Base-by-base conservation (phyloP, 1,140 invertebrate genomes). In the Drosophila nannoptera region DNA sequence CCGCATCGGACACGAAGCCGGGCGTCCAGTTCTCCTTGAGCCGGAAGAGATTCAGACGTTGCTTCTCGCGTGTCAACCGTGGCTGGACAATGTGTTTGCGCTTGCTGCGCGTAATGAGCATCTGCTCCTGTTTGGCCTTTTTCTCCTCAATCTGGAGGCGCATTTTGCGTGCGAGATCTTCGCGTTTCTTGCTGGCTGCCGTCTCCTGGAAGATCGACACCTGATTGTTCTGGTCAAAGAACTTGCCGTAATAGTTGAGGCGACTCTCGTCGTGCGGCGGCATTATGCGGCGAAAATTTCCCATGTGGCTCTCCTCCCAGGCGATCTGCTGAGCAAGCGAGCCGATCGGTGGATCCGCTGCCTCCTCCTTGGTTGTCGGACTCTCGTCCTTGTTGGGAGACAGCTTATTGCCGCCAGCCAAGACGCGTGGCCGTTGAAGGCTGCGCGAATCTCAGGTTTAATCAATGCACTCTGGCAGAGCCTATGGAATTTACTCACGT, bases 271-370 rank as follows among this genome's bases (percentile, higher is more conserved):
- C 82, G 4, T 52, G 36, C 0, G 87, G 78, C 3, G 88, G 88
- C 88, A 89, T 89, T n/a, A 89, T 84, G 7, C 81, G 70, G 11
- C 88, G 68, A 80, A 93, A 96, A 75, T 94, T 94, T 7, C 96
- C 96, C 75, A 94, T 90, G 87, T 96, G 94, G 33, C 92, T 91
- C 75, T 93, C 92, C 87, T 96, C 95, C 93, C 95, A 96, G 73
- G 92, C 91, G 66, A 94, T 92, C 80, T 95, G 94, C 54, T 91
- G 92, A 45, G 93, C 90, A 88, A 91, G 89, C 1, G 90, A 89
- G 58, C 84, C 90, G 4, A 46, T 5, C 7, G 52, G 59, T 0
- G 35, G 2, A 7, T 38, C 22, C 5, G 63, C 14, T 0, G 52
- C 11, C 7, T 32, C n/a, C 29, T 32, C 49, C 8, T 35, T 43